phyloP scores from a whole-genome alignment of 2,113 vertebrate genomes.

The Capreolus pygargus region DNA sequence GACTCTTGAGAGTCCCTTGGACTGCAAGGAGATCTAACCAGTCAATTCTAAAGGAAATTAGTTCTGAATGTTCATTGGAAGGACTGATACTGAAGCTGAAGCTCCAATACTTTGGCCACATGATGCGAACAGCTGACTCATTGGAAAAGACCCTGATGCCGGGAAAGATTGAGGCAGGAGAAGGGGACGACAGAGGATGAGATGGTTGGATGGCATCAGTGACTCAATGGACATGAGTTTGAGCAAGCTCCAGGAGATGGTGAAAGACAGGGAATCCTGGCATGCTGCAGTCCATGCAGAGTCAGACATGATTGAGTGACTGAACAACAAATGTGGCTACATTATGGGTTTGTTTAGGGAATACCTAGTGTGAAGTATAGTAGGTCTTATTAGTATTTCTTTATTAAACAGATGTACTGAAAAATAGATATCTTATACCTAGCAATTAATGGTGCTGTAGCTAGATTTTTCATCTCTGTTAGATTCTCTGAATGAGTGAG shows the following conservation, averaged over 20 bases:
- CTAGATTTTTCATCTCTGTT: background rate
- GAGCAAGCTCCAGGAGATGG: background rate
- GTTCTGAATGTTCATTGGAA: background rate
- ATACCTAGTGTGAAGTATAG: background rate
- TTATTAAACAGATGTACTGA: background rate
- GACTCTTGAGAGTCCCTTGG: background rate
- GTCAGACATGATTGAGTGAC: background rate
- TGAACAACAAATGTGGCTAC: background rate
- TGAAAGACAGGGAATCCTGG: background rate
- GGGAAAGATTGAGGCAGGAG: background rate
- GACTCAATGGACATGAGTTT: background rate
- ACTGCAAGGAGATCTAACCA: background rate
- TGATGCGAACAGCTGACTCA: background rate
- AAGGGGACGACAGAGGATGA: background rate
- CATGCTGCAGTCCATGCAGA: background rate
- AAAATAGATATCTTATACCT: background rate
- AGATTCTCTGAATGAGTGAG: background rate
- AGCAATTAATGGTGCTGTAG: background rate
- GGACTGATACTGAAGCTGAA: background rate
- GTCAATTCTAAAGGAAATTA: background rate
- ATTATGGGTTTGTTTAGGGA: background rate
- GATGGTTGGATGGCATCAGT: background rate
- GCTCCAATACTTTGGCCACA: background rate
- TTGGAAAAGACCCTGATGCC: background rate
- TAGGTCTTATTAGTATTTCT: background rate